These are phyloP conservation scores for Pemphigus obesinymphae DNA, from an alignment of 1,140 invertebrate species.

Conservation along the genomic window DNA sequence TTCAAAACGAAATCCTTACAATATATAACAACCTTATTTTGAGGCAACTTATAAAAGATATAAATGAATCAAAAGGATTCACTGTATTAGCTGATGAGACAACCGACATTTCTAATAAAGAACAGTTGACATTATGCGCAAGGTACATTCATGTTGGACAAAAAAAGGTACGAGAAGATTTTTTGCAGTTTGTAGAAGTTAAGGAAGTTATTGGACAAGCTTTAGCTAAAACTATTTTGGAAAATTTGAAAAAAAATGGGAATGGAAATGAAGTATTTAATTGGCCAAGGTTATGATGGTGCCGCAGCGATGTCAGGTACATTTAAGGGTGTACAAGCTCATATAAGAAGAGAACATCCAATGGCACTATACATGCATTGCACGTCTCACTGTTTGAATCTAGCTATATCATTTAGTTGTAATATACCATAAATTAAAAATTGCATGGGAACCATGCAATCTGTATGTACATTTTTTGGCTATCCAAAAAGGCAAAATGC, in stretches of 20 bases:
- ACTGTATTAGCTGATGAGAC: slow-evolving; percentile 43
- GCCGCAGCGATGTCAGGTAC: slow-evolving; percentile 48
- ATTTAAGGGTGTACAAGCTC: slow-evolving; percentile 45
- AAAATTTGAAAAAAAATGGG: slow-evolving; percentile 12
- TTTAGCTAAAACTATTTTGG: slow-evolving; percentile 44
- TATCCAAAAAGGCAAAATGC: slow-evolving; percentile 9
- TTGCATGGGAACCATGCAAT: slow-evolving; percentile 41
- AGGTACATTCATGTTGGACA: slow-evolving; percentile 40
- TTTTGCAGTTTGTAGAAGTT: slow-evolving; percentile 46
- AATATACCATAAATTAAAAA: slow-evolving; percentile 39
- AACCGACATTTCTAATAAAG: slow-evolving; percentile 41
- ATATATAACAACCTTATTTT: slow-evolving; percentile 41
- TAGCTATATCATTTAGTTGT: slow-evolving; percentile 42
- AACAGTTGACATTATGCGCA: slow-evolving; percentile 44
- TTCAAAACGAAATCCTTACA: slow-evolving; percentile 42
- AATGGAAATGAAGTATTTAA: not conserved
- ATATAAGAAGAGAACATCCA: not conserved
- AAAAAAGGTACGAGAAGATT: slow-evolving; percentile 42
- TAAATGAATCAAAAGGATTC: slow-evolving; percentile 40
- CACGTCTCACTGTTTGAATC: slow-evolving; percentile 49
- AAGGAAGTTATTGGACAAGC: slow-evolving; percentile 45
- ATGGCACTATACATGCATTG: slow-evolving; percentile 47
- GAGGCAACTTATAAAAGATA: slow-evolving; percentile 35
- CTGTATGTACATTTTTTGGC: slow-evolving; percentile 39
- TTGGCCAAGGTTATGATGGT: slow-evolving; percentile 47